Evolutionary conservation across 2,888 invertebrate species (phyloP), one percentile per base, ranked within the genome.

Genomic region (Trissoscelio sp.): DNA sequence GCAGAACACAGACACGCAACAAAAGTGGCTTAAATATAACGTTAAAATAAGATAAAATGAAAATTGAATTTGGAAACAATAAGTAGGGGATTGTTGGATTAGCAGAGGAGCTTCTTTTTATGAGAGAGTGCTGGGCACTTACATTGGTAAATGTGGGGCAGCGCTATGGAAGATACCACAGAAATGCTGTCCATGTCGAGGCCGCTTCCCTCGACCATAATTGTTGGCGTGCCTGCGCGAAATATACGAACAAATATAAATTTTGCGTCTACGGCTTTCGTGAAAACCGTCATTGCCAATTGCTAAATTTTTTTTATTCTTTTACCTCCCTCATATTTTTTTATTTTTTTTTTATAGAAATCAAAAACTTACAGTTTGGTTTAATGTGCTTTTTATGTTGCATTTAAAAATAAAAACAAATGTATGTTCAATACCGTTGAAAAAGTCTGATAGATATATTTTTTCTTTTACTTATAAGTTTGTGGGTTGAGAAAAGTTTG

Each of bases 81-180:
- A 55, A 55, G 24, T 6, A 73, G 20, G 66, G 37, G 74, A 58
- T 64, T 82, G 34, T 31, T 42, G 53, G 34, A 31, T 53, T 48
- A 70, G 34, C 31, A 37, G 39, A 58, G 48, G 42, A 58, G 53
- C 42, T 24, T 69, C 9, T 57, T 67, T 46, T 53, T 53, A 46
- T 66, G 66, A 55, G 55, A 79, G 53, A 62, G 75, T 79, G 79
- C 75, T 77, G 87, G 85, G 86, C 86, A 93, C 95, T 94, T 92
- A 95, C 95, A 92, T 92, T 95, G 95, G 92, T 95, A 95, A 90
- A 95, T 94, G 91, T 95, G 95, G 67, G 93, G 92, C 85, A 94
- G 94, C 85, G 92, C 92, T 83, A 95, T 94, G 67, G 95, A 95
- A 78, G 95, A 95, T 82, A 95, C 94, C 81, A 95, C 93, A 39